Conservation (phyloP, 1,140 invertebrate species). For the Eupeodes corollae region DNA sequence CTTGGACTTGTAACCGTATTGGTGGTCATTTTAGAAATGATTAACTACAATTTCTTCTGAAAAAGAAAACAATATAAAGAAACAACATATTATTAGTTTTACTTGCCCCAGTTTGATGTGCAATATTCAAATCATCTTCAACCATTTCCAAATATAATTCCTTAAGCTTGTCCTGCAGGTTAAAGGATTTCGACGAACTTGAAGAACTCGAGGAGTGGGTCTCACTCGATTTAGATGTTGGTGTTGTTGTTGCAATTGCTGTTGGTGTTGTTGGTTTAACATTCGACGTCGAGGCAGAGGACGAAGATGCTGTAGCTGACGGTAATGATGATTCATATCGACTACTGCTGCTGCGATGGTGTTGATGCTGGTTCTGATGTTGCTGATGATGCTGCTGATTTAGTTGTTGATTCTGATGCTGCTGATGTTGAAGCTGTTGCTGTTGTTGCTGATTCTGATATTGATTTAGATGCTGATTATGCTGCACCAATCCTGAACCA, state of each 20-base stretch:
- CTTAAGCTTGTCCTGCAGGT: constrained; percentile 48
- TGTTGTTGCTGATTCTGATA: constrained; percentile 16
- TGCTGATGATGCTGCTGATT: constrained; percentile 2
- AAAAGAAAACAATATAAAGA: background rate
- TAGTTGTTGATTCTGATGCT: constrained; percentile 1
- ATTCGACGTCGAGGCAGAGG: background rate
- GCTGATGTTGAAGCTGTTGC: constrained; percentile 2
- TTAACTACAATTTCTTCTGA: no score
- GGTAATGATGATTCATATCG: constrained; percentile 3
- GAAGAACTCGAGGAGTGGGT: background rate
- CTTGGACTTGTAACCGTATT: no score
- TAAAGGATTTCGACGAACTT: constrained; percentile 36
- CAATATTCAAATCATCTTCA: constrained; percentile 28
- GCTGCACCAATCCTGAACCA: no score
- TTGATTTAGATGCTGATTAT: no score
- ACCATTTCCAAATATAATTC: constrained; percentile 40
- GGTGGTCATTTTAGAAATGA: no score
- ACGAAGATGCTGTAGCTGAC: background rate
- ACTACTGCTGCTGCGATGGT: constrained; percentile 1
- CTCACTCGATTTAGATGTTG: constrained; percentile 10
- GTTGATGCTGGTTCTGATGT: background rate
- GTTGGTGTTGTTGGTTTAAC: constrained; percentile 14
- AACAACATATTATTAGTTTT: background rate
- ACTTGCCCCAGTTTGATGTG: constrained; percentile 32
- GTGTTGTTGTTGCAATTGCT: constrained; percentile 13